Conservation (phyloP, 2,797 vertebrate species). For the Monodelphis domestica region DNA sequence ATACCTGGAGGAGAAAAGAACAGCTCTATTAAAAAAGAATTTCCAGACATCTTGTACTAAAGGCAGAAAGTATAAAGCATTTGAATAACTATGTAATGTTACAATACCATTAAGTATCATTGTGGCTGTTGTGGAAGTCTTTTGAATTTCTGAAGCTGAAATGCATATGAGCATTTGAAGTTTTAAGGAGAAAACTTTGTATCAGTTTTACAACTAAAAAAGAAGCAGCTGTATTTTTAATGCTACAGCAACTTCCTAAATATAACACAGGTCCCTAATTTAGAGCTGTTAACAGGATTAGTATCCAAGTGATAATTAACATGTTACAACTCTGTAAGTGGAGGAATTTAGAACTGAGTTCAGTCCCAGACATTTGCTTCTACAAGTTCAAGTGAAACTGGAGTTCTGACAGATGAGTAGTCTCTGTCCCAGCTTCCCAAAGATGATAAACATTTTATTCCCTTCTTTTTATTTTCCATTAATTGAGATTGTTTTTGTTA, state of each 20-base stretch:
- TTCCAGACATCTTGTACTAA: not conserved
- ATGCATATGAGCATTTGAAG: slow-evolving; percentile 30
- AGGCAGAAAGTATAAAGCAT: not conserved
- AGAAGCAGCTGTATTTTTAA: slow-evolving; percentile 55
- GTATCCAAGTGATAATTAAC: slow-evolving; percentile 69
- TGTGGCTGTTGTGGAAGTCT: not conserved
- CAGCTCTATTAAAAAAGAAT: not conserved
- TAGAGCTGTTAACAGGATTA: slow-evolving; percentile 66
- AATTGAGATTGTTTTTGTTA: slow-evolving; percentile 52
- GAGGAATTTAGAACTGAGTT: slow-evolving; percentile 46
- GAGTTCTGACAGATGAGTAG: slow-evolving; percentile 5
- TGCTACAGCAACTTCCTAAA: slow-evolving; percentile 46
- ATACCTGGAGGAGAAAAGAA: slow-evolving; percentile 13
- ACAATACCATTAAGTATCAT: slow-evolving; percentile 3
- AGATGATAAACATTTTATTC: slow-evolving; percentile 35
- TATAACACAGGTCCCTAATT: slow-evolving; percentile 59
- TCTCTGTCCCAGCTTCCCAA: slow-evolving; percentile 5
- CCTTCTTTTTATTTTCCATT: slow-evolving; percentile 20
- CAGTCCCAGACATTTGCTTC: slow-evolving; percentile 46
- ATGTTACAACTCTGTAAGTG: slow-evolving; percentile 55
- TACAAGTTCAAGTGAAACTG: slow-evolving; percentile 39
- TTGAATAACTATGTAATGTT: slow-evolving; percentile 19
- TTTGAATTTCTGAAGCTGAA: slow-evolving; percentile 29
- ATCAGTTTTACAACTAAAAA: slow-evolving; percentile 1
- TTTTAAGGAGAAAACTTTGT: slow-evolving; percentile 56